Conservation (phyloP, 2,113 vertebrate species). For the Nettapus auritus region DNA sequence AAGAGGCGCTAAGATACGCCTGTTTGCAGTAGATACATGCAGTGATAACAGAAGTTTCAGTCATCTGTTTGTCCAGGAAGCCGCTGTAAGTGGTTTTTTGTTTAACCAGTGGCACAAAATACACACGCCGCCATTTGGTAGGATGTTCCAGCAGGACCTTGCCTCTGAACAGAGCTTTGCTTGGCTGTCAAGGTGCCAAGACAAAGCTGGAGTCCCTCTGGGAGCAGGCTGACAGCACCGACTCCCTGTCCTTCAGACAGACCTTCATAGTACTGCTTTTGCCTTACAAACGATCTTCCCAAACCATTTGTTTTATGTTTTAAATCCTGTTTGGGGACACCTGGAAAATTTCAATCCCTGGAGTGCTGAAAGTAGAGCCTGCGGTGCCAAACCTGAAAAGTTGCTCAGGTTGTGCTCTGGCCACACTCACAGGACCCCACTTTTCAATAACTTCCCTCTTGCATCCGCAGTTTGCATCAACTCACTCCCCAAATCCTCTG, state of each 20-base stretch:
- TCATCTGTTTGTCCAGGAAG: slow-evolving; percentile 18
- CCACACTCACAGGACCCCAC: neutral
- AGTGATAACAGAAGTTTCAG: neutral
- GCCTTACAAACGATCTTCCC: fast-evolving
- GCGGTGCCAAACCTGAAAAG: neutral
- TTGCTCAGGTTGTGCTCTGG: neutral
- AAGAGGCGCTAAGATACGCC: neutral
- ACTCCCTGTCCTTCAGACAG: fast-evolving
- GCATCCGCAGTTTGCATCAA: neutral
- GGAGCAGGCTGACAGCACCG: neutral
- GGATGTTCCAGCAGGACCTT: neutral
- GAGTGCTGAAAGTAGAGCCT: neutral
- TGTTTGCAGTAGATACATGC: neutral
- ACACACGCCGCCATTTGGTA: neutral
- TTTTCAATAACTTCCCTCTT: neutral
- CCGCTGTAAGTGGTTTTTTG: neutral
- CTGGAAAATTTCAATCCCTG: neutral
- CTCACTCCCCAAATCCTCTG: neutral
- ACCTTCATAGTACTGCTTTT: fast-evolving
- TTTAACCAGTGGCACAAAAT: neutral
- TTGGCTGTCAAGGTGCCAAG: neutral
- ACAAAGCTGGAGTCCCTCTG: fast-evolving
- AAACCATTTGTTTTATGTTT: fast-evolving
- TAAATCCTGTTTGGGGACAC: neutral
- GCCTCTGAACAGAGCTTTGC: fast-evolving